These are phyloP conservation scores for Psittacus erithacus DNA, from an alignment of 2,113 vertebrate species.

Conservation along the genomic window DNA sequence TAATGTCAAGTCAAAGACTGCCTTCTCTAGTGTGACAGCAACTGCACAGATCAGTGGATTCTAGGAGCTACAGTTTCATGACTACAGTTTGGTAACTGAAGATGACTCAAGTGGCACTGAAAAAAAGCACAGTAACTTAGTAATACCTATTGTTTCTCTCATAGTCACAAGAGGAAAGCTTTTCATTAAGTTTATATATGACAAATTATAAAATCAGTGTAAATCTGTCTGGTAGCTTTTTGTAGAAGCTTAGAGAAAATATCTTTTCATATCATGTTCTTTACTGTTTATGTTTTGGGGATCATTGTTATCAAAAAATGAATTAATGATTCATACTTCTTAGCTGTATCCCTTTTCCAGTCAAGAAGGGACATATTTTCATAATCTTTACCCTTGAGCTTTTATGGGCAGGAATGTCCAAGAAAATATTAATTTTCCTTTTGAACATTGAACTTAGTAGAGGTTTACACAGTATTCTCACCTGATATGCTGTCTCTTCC, in stretches of 20 bases:
- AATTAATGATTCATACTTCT: background rate
- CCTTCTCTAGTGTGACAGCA: slow-evolving; percentile 22
- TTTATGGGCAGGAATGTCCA: background rate
- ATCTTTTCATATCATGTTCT: background rate
- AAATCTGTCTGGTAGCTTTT: background rate
- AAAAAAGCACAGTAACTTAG: background rate
- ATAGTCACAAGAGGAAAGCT: background rate
- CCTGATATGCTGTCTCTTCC: background rate
- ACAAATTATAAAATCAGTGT: background rate
- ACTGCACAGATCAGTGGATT: slow-evolving; percentile 25
- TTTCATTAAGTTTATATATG: background rate
- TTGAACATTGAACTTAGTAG: background rate
- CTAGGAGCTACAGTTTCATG: slow-evolving; percentile 23
- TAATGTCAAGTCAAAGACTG: slow-evolving; percentile 47
- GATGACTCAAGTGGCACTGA: background rate
- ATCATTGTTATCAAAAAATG: background rate
- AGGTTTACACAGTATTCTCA: background rate
- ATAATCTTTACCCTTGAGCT: background rate
- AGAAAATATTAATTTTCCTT: background rate
- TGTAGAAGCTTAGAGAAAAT: background rate
- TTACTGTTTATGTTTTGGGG: background rate
- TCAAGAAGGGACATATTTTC: background rate
- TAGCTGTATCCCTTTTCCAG: background rate
- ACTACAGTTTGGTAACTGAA: slow-evolving; percentile 36
- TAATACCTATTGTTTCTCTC: background rate